phyloP scores from a whole-genome alignment of 1,140 invertebrate genomes.

The Drosophila pseudoananassae region DNA sequence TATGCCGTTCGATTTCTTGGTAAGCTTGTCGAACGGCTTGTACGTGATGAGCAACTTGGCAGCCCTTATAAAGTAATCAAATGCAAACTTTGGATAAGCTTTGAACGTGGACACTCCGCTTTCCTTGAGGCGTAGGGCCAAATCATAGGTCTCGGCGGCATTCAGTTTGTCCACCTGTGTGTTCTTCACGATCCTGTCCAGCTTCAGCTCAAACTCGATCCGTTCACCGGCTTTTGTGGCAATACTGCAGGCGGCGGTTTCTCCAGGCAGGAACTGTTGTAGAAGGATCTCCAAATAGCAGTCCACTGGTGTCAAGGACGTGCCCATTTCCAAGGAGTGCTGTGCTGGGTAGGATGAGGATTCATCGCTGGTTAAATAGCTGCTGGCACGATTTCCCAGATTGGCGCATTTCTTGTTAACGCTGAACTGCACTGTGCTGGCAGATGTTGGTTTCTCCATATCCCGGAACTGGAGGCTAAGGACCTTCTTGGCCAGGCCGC shows the following conservation, averaged over 20 bases:
- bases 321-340: constrained; percentile 66
- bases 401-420: constrained; percentile 50
- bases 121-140: constrained; percentile 69
- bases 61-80: constrained; percentile 75
- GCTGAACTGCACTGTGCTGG: constrained; percentile 57
- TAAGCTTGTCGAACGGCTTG: constrained; percentile 70
- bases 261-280: constrained; percentile 74
- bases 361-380: constrained; percentile 41
- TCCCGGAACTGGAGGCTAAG: constrained; percentile 44
- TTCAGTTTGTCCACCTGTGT: constrained; percentile 60
- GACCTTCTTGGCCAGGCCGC: constrained; percentile 70
- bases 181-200: constrained; percentile 58
- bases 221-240: constrained; percentile 51
- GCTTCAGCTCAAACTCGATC: constrained; percentile 55
- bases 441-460: constrained; percentile 59
- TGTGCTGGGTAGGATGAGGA: constrained; percentile 9
- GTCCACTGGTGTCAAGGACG: constrained; percentile 68
- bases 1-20: constrained; percentile 56
- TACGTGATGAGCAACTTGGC: constrained; percentile 79
- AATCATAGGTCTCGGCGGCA: constrained; percentile 56
- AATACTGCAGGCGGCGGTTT: constrained; percentile 70
- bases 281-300: constrained; percentile 74
- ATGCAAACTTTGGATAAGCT: constrained; percentile 75
- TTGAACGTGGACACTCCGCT: constrained; percentile 81
- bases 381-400: constrained; percentile 48